Conservation (phyloP, 2,797 vertebrate genomes). For the Enteromius mattozi region DNA sequence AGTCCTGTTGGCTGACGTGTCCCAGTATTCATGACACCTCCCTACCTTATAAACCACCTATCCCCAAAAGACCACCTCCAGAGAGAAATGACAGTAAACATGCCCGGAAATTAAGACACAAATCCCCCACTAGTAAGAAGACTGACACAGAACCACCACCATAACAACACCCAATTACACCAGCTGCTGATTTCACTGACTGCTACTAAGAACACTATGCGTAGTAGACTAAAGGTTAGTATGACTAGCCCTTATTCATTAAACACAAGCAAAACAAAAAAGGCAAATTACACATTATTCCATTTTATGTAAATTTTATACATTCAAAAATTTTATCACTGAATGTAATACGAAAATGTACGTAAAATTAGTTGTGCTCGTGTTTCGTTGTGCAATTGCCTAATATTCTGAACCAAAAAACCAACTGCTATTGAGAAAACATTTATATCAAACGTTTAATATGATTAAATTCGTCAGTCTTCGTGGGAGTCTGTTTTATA, state of each 20-base stretch:
- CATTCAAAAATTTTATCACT: not conserved
- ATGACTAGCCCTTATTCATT: not conserved
- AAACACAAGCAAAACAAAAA: not conserved
- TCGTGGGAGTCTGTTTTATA: not conserved
- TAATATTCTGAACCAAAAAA: not conserved
- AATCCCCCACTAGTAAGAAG: slow-evolving; percentile 2
- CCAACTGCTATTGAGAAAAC: not conserved
- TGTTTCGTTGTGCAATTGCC: not conserved
- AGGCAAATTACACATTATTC: not conserved
- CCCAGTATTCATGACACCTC: slow-evolving; percentile 19
- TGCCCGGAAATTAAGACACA: slow-evolving; percentile 35
- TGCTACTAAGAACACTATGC: not conserved
- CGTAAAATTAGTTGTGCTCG: not conserved
- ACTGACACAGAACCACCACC: slow-evolving; percentile 73
- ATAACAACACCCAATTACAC: slow-evolving; percentile 47
- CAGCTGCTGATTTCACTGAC: slow-evolving; percentile 15
- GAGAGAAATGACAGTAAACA: slow-evolving; percentile 39
- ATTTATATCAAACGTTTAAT: not conserved
- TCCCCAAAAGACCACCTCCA: slow-evolving; percentile 36
- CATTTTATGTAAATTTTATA: not conserved
- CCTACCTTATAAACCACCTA: slow-evolving; percentile 39
- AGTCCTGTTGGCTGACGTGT: slow-evolving; percentile 42
- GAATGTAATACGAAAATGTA: not conserved
- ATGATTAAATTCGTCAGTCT: not conserved
- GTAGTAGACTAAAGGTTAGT: slow-evolving; percentile 2